Evolutionary conservation across 2,888 invertebrate genomes (phyloP), one percentile per base, ranked within the genome.

Genomic region (Lypha dubia): DNA sequence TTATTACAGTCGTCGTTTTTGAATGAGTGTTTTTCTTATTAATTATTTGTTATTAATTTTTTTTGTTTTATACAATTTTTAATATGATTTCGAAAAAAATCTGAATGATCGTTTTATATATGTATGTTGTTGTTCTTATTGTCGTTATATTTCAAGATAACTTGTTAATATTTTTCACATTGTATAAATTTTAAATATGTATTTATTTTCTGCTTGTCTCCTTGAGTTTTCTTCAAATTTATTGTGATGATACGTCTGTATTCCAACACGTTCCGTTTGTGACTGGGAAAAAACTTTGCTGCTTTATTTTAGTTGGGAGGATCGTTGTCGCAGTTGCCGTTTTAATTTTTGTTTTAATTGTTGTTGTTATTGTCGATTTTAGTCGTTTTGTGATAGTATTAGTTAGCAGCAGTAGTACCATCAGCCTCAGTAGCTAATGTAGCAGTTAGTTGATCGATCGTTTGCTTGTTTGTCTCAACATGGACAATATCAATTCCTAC

Each of bases 231-330:
- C 58, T 70, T 46, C 5, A 44, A 60, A 62, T 73, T 74, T 70
- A 63, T 60, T 81, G 81, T 80, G 83, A 68, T 83, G 17, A 58
- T 65, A 91, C 92, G 92, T 92, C 92, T 91, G 90, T 89, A 91
- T 90, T 88, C 90, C 89, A 90, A 89, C 90, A 90, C 91, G 90
- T 88, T 90, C 88, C 89, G 90, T 89, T 90, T 90, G 88, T 88
- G 89, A 92, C 92, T 92, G 91, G 88, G 88, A 89, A 89, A 89
- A 77, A 65, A 82, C 63, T 84, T 82, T 76, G 83, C 86, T 86
- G 85, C 58, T 75, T 58, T 74, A 56, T 70, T 81, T 84, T 81
- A 81, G 81, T 80, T 83, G 82, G 83, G 84, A 79, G 83, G 86
- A 86, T 83, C 79, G 79, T 81, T 74, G 84, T 71, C 75, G 79